Percentiles rank a stretch among this genome's conserved stretches.
These are phyloP conservation scores for Choristoneura rosaceana DNA, from an alignment of 2,888 invertebrate genomes.

Conservation along the genomic window DNA sequence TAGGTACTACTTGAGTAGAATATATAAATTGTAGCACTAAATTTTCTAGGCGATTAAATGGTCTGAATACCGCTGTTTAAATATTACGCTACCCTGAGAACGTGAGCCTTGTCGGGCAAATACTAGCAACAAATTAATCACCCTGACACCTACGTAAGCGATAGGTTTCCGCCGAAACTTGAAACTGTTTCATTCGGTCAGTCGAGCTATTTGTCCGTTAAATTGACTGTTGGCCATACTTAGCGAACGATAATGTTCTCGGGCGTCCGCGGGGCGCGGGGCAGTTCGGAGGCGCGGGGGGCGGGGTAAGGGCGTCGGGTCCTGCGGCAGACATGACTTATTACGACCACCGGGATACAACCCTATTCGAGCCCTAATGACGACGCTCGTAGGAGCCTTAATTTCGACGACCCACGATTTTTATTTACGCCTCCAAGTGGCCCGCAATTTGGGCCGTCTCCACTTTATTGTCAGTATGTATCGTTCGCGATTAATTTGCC, in stretches of 20 bases:
- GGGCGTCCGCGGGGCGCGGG: constrained; percentile 61
- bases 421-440: constrained; percentile 81
- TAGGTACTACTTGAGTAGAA: background rate
- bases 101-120: constrained; percentile 8
- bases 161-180: constrained; percentile 51
- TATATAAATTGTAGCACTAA: background rate
- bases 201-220: constrained; percentile 72
- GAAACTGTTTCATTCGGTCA: constrained; percentile 69
- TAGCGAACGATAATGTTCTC: constrained; percentile 75
- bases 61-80: constrained; percentile 2
- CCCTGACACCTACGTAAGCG: constrained; percentile 23
- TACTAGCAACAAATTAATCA: constrained; percentile 26
- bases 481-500: constrained; percentile 50
- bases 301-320: constrained; percentile 58
- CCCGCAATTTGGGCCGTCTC: constrained; percentile 70
- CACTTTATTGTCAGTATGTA: constrained; percentile 61
- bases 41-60: background rate
- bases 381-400: constrained; percentile 78
- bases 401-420: constrained; percentile 83
- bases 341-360: constrained; percentile 83
- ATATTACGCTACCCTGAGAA: background rate
- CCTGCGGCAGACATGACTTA: constrained; percentile 84
- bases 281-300: constrained; percentile 48
- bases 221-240: constrained; percentile 82
- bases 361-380: constrained; percentile 84